Conservation (phyloP, 2,888 invertebrate genomes). For the Troides oblongomaculatus region DNA sequence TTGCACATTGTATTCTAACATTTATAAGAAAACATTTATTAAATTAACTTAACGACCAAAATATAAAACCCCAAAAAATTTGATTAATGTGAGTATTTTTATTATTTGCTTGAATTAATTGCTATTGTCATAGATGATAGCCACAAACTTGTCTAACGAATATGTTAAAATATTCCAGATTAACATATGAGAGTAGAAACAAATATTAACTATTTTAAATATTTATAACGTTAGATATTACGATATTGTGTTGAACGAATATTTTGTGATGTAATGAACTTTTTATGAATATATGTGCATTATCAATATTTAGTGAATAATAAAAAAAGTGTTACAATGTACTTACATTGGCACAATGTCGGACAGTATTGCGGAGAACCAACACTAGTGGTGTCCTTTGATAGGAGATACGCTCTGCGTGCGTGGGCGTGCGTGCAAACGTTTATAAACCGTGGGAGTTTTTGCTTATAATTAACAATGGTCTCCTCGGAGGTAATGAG, state of each 20-base stretch:
- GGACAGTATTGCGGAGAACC: constrained; percentile 45
- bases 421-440: constrained; percentile 59
- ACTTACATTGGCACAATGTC: constrained; percentile 27
- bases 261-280: too few species aligned
- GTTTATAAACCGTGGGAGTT: constrained; percentile 79
- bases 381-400: constrained; percentile 52
- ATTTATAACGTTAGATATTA: too few species aligned
- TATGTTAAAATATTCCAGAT: not conserved
- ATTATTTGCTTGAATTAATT: not conserved
- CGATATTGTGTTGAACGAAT: too few species aligned
- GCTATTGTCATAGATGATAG: not conserved
- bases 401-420: constrained; percentile 73
- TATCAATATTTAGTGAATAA: not conserved
- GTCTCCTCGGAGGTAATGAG: constrained; percentile 74
- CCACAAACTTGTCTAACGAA: constrained; percentile 3
- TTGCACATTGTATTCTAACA: too few species aligned
- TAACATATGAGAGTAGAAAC: too few species aligned
- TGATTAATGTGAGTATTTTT: not conserved
- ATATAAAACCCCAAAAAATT: not conserved
- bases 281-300: not conserved
- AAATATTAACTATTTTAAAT: too few species aligned
- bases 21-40: not conserved
- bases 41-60: not conserved
- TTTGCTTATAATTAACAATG: constrained; percentile 76
- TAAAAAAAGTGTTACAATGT: not conserved